Evolutionary conservation across 2,113 vertebrate genomes (phyloP).

Genomic region (Tenebrosternarchus preto): DNA sequence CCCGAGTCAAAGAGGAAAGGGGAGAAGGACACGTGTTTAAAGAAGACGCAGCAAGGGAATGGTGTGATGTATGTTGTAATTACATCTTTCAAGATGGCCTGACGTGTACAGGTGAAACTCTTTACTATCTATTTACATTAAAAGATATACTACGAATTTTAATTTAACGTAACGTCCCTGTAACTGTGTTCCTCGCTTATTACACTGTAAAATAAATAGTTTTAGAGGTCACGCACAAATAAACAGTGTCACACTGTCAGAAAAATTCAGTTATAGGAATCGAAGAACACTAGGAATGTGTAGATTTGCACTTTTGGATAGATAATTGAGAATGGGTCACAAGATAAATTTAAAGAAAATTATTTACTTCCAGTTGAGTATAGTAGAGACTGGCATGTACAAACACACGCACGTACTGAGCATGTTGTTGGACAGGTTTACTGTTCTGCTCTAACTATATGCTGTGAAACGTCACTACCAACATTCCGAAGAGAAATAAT

Average conservation of each 20-base stretch:
- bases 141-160: too few relatives aligned
- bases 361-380: neutral
- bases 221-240: neutral
- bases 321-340: neutral
- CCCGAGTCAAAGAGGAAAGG: constrained; percentile 68
- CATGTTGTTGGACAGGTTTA: constrained; percentile 66
- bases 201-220: neutral
- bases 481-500: neutral
- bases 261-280: neutral
- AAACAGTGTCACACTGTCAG: neutral
- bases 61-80: constrained; percentile 74
- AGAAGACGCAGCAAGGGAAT: constrained; percentile 53
- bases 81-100: constrained; percentile 66
- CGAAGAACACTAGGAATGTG: neutral
- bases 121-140: too few relatives aligned
- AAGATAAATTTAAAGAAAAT: neutral
- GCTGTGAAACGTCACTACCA: constrained; percentile 3
- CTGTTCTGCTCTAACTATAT: neutral
- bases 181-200: too few relatives aligned
- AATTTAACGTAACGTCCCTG: too few relatives aligned
- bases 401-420: neutral
- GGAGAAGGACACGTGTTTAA: constrained; percentile 74
- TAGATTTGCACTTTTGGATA: neutral
- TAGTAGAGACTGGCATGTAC: neutral
- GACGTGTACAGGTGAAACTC: constrained; percentile 72